These are phyloP conservation scores for Megaceryle maxima DNA, from an alignment of 2,113 vertebrate species.

Conservation along the genomic window DNA sequence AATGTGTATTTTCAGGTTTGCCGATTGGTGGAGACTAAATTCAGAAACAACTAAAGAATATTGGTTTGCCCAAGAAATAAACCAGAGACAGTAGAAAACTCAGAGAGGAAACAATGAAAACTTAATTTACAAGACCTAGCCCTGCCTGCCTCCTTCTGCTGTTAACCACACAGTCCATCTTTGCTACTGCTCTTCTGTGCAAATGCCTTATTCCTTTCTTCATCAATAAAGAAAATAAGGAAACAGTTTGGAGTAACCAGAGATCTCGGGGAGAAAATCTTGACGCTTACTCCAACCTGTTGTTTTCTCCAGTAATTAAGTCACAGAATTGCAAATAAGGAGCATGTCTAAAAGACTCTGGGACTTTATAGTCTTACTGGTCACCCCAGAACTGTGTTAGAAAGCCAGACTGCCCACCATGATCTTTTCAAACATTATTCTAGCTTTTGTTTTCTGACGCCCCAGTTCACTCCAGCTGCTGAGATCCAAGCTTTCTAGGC, in stretches of 20 bases:
- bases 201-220: not conserved
- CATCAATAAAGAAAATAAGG: not conserved
- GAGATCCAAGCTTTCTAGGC: not conserved
- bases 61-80: not conserved
- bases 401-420: not conserved
- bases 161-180: not conserved
- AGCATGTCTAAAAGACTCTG: not conserved
- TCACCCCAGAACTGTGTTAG: not conserved
- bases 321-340: no score
- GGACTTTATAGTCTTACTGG: not conserved
- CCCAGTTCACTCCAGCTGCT: not conserved
- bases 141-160: not conserved
- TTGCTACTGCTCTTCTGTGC: not conserved
- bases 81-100: not conserved
- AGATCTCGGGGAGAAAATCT: not conserved
- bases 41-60: not conserved
- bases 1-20: not conserved
- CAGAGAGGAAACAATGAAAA: not conserved
- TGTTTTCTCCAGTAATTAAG: not conserved
- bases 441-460: not conserved
- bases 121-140: not conserved
- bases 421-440: accelerated
- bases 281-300: not conserved
- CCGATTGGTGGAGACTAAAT: not conserved
- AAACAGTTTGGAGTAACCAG: not conserved